A percentile compares a stretch with the other conserved stretches of the same genome.
Conservation (phyloP, 1,140 invertebrate genomes). For the Bombus breviceps region DNA sequence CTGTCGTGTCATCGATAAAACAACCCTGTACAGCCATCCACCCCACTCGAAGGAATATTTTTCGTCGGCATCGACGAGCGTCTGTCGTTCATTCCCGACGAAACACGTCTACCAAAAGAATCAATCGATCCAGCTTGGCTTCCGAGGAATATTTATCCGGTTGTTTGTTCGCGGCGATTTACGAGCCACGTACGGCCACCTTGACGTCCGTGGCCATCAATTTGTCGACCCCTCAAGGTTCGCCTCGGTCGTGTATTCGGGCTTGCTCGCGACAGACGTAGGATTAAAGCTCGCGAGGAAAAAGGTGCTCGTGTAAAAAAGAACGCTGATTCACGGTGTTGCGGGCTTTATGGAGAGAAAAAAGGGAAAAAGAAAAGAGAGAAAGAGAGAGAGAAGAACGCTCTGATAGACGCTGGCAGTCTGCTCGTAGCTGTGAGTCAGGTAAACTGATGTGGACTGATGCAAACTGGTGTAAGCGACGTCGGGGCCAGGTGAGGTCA, state of each 20-base stretch:
- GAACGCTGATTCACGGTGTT: slow-evolving; percentile 55
- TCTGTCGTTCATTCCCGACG: not conserved
- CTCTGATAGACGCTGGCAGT: slow-evolving; percentile 36
- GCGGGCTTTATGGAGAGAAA: not conserved
- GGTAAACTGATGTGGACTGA: slow-evolving; percentile 61
- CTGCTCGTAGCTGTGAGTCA: slow-evolving; percentile 42
- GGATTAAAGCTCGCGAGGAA: slow-evolving; percentile 1
- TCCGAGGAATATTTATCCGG: not conserved
- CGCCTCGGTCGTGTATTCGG: not conserved
- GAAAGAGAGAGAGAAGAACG: not conserved
- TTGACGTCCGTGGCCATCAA: slow-evolving; percentile 12
- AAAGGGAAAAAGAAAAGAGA: not conserved
- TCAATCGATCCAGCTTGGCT: not conserved
- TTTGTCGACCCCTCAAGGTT: slow-evolving; percentile 23
- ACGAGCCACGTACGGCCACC: not conserved
- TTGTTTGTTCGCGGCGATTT: slow-evolving; percentile 26
- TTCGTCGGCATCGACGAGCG: not conserved
- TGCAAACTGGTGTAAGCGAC: slow-evolving; percentile 51
- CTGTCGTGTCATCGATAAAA: slow-evolving; percentile 5
- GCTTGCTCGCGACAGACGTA: not conserved
- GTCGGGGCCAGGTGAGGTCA: slow-evolving; percentile 48
- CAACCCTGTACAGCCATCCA: not conserved
- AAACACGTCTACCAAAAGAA: not conserved
- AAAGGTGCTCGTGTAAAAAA: not conserved
- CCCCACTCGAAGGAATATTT: not conserved